Base-by-base conservation (phyloP, 2,797 vertebrate species). In the Enteromius argenteus region DNA sequence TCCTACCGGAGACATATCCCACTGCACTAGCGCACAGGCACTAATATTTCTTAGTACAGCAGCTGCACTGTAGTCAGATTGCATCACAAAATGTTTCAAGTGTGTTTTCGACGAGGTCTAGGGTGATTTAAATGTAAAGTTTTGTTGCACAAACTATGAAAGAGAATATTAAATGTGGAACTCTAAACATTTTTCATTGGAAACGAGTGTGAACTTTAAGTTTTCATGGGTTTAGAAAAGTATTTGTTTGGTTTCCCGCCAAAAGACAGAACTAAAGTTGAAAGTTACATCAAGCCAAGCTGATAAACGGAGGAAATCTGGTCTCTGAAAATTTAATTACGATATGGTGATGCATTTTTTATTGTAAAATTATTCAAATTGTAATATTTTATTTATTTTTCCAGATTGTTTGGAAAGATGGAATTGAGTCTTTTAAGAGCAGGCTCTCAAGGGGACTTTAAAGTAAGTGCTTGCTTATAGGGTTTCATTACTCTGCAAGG, bases 401-500 rank as follows among this genome's bases (percentile, higher is more conserved):
- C 13, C 3, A 35, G 27, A 74, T 58, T 35, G 15, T 60, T 15
- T 62, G 75, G 1, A 37, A 10, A 64, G 56, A 74, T 72, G 15
- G 46, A 80, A 68, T 51, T 0, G 19, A 56, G 68, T 60, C 23
- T 44, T 23, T 42, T 8, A 21, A 39, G 19, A 42, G 73, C 4
- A 68, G 10, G 9, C 49, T 78, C 62, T 84, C 62, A 11, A 44
- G 27, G 62, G 64, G 81, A 84, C 49, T 58, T 69, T 67, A 39
- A 75, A 53, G 35, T 75, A 21, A 78, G 74, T 69, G 51, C 49
- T 68, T 68, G 73, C 49, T 77, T 77, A 58, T 58, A 78, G 49
- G 81, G 64, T 77, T 69, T 77, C 49, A 78, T 84, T 77, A 44
- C 44, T n/a, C 21, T 37, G 49, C 64, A 77, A 66, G 62, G 74